Base-by-base conservation (phyloP, 2,113 vertebrate species). In the Lichenostomus cassidix region DNA sequence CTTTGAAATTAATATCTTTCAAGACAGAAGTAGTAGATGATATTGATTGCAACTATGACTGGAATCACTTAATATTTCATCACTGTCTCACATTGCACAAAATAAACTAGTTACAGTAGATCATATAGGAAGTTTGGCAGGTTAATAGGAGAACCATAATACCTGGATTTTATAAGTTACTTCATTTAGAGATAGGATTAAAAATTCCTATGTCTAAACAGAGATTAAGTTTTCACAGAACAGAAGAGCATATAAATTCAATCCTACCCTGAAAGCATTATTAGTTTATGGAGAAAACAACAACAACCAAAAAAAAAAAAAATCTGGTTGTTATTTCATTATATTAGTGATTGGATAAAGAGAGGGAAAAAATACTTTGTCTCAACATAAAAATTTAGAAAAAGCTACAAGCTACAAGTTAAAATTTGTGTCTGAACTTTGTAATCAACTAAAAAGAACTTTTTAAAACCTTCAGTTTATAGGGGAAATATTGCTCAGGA, bases 251-350 rank as follows among this genome's bases (percentile, higher is more conserved):
- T 25, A 59, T 20, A 37, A 49, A 89, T 74, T 70, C 21, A 41
- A 4, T 42, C 15, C 21, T 55, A 62, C 4, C 5, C 13, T 62
- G 47, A 63, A 84, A 83, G 50, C 3, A 23, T 33, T 42, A 9
- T 1, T 39, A 37, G 3, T 35, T 37, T 6, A 56, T 1, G 3
- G 5, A 1, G 0, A 7, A 19, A 28, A 39, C 39, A 39, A 39
- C 39, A 39, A 39, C 39, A 39, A 39, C 10, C 8, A 37, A 8
- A 41, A 39, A 39, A 10, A 8, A 19, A 52, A 7, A 24, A 8
- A 5, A 47, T 69, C 14, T 49, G 15, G 5, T 35, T 50, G 22
- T 22, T 68, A 5, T 78, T 58, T 90, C 8, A 42, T 71, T 44
- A 19, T 56, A 39, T 12, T 41, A 41, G 3, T 59, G 25, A 6